Evolutionary conservation across 2,888 invertebrate species (phyloP).

Genomic region (Eulithis prunata): DNA sequence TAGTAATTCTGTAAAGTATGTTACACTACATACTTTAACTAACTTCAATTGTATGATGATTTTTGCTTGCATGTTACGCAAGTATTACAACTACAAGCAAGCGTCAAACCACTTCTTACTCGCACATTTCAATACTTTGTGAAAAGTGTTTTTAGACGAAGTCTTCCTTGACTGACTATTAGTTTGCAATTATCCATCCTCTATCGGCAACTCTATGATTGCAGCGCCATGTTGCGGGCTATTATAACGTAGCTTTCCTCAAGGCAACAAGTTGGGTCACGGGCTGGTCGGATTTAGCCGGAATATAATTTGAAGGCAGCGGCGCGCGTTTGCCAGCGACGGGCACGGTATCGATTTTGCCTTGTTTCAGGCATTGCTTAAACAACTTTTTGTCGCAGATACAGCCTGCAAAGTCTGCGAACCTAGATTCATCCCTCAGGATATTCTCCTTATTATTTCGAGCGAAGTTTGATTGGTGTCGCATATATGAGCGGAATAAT

Average conservation of each 20-base stretch:
- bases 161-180: too few species aligned
- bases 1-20: not conserved
- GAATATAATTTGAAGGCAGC: slow-evolving; percentile 73
- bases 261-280: slow-evolving; percentile 83
- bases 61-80: too few species aligned
- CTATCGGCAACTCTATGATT: slow-evolving; percentile 38
- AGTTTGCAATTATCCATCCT: too few species aligned
- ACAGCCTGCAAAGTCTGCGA: slow-evolving; percentile 43
- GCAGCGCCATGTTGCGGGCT: slow-evolving; percentile 45
- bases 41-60: too few species aligned
- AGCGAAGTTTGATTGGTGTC: slow-evolving; percentile 45
- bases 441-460: slow-evolving; percentile 40
- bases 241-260: slow-evolving; percentile 51
- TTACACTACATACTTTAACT: too few species aligned
- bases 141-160: too few species aligned
- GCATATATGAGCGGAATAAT: slow-evolving; percentile 45
- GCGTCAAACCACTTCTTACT: too few species aligned
- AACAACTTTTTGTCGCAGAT: slow-evolving; percentile 59
- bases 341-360: slow-evolving; percentile 75
- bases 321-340: slow-evolving; percentile 75
- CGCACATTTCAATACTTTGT: too few species aligned
- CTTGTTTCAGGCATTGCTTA: slow-evolving; percentile 69
- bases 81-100: too few species aligned
- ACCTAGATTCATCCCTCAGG: slow-evolving; percentile 42
- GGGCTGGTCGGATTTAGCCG: slow-evolving; percentile 73